Percentiles rank a stretch among this genome's conserved stretches.
Conservation (phyloP, 1,140 invertebrate genomes). For the Plutomurus gul region DNA sequence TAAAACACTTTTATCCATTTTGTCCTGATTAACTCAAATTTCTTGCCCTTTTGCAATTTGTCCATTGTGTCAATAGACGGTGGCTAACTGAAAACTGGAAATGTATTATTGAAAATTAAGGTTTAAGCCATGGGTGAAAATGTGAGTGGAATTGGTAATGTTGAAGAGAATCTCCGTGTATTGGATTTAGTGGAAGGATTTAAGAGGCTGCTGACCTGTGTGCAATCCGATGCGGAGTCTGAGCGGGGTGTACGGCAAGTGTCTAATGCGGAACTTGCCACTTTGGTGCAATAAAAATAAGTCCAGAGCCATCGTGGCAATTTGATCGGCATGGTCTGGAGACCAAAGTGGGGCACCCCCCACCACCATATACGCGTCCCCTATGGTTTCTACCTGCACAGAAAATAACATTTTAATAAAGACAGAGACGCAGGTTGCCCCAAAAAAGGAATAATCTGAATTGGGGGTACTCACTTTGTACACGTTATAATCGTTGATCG, state of each 20-base stretch:
- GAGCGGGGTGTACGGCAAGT: conserved; percentile 78
- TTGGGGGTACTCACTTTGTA: conserved; percentile 70
- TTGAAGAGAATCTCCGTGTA: not conserved
- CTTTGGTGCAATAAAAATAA: conserved; percentile 78
- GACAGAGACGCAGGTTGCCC: conserved; percentile 77
- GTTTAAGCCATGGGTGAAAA: too few species aligned
- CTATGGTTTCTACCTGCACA: conserved; percentile 73
- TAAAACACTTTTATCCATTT: too few species aligned
- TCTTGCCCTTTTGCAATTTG: not conserved
- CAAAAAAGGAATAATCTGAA: not conserved
- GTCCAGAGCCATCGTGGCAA: conserved; percentile 90
- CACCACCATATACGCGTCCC: conserved; percentile 91
- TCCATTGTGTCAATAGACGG: not conserved
- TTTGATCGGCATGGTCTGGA: conserved; percentile 77
- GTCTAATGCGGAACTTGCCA: conserved; percentile 80
- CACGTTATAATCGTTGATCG: conserved; percentile 87
- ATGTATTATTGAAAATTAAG: too few species aligned
- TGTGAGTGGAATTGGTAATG: not conserved
- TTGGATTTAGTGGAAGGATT: too few species aligned
- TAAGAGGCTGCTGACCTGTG: conserved; percentile 63
- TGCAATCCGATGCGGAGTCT: conserved; percentile 82
- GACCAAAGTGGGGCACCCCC: conserved; percentile 81
- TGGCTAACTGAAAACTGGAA: too few species aligned
- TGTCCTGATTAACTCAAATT: not conserved
- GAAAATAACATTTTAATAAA: too few species aligned